A percentile compares a stretch with the other conserved stretches of the same genome.
Evolutionary conservation across 1,140 invertebrate species (phyloP).

Genomic region (Drosophila bocki): DNA sequence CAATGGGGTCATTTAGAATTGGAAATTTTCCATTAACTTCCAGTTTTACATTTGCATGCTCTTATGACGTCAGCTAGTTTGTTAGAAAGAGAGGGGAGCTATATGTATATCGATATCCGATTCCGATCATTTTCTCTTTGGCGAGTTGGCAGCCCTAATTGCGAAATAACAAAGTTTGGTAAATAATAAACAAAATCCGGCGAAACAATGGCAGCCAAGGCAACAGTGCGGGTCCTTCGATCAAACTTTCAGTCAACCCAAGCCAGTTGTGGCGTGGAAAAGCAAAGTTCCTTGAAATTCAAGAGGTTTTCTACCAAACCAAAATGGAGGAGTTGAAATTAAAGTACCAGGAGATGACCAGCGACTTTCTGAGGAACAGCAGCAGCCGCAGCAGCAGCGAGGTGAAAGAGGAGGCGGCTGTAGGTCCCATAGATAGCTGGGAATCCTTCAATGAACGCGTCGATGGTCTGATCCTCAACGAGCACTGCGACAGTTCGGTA

Average conservation of each 20-base stretch:
- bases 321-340: constrained; percentile 51
- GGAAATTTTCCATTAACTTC: constrained; percentile 30
- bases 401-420: constrained; percentile 30
- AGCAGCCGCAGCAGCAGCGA: neutral
- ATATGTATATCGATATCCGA: constrained; percentile 13
- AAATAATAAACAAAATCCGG: constrained; percentile 4
- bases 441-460: constrained; percentile 64
- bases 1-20: neutral
- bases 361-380: constrained; percentile 15
- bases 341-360: constrained; percentile 24
- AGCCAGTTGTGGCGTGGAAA: neutral
- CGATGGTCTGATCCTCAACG: constrained; percentile 45
- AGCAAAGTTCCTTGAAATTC: neutral
- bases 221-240: constrained; percentile 35
- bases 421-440: constrained; percentile 53
- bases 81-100: constrained; percentile 10
- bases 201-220: constrained; percentile 22
- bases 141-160: neutral
- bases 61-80: constrained; percentile 34
- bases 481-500: constrained; percentile 54
- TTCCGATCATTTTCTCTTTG: too few relatives aligned
- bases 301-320: constrained; percentile 23
- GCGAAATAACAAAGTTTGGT: neutral
- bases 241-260: constrained; percentile 26
- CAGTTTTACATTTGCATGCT: constrained; percentile 15